A percentile compares a stretch with the other conserved stretches of the same genome.
phyloP scores from a whole-genome alignment of 2,888 invertebrate genomes.

The Unio delphinus region DNA sequence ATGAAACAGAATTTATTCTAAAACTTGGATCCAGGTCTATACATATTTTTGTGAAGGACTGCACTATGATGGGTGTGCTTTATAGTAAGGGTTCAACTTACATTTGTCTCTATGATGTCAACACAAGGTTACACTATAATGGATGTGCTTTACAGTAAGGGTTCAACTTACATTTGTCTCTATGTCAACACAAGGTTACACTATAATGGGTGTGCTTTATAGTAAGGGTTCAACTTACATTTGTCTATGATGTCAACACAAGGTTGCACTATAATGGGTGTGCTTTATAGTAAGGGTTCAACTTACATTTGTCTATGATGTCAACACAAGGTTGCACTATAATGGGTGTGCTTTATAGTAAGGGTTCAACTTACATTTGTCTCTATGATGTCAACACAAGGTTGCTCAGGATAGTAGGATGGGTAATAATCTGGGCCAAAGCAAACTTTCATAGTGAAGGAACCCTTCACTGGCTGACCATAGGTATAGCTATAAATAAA shows the following conservation, averaged over 20 bases:
- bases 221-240: no score
- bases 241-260: slow-evolving; percentile 16
- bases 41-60: no score
- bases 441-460: slow-evolving; percentile 39
- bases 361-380: not conserved
- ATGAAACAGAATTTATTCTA: no score
- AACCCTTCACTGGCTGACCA: slow-evolving; percentile 87
- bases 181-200: slow-evolving; percentile 22
- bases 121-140: slow-evolving; percentile 20
- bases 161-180: not conserved
- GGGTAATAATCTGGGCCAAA: slow-evolving; percentile 12
- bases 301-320: slow-evolving; percentile 1
- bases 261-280: slow-evolving; percentile 6
- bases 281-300: no score
- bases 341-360: no score
- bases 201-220: no score
- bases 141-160: no score
- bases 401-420: slow-evolving; percentile 10
- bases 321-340: slow-evolving; percentile 21
- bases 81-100: no score
- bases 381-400: slow-evolving; percentile 18
- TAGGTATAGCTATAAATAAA: slow-evolving; percentile 76
- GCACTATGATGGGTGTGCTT: no score
- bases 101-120: slow-evolving; percentile 3
- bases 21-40: no score